These are phyloP conservation scores for Dicaeum eximium DNA, from an alignment of 2,113 vertebrate species.

Conservation along the genomic window DNA sequence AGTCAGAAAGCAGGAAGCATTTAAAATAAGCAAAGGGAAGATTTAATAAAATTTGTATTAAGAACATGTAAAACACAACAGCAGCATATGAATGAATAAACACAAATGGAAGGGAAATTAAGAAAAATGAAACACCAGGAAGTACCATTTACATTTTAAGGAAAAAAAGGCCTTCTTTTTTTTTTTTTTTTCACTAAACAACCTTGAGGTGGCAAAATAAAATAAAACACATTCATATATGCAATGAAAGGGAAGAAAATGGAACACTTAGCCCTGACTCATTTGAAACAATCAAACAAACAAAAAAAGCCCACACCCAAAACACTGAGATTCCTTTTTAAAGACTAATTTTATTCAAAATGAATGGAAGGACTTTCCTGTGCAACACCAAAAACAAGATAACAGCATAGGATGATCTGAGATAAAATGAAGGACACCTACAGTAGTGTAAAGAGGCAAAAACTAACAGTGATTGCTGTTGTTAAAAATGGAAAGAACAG, in stretches of 20 bases:
- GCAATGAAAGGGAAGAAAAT: neutral
- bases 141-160: neutral
- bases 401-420: neutral
- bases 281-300: neutral
- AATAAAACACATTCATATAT: neutral
- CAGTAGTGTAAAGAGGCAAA: neutral
- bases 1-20: neutral
- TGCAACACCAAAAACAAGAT: neutral
- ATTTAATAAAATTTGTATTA: neutral
- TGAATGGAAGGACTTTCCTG: neutral
- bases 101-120: neutral
- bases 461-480: neutral
- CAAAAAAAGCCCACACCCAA: neutral
- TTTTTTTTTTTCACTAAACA: neutral
- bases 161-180: accelerated
- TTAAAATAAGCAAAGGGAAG: neutral
- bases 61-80: neutral
- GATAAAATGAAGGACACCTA: neutral
- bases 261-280: neutral
- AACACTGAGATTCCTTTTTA: neutral
- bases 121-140: neutral
- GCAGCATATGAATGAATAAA: neutral
- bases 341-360: neutral
- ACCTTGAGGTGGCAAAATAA: neutral
- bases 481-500: neutral